These are phyloP conservation scores for Chelon auratus DNA, from an alignment of 2,797 vertebrate genomes.

Conservation along the genomic window DNA sequence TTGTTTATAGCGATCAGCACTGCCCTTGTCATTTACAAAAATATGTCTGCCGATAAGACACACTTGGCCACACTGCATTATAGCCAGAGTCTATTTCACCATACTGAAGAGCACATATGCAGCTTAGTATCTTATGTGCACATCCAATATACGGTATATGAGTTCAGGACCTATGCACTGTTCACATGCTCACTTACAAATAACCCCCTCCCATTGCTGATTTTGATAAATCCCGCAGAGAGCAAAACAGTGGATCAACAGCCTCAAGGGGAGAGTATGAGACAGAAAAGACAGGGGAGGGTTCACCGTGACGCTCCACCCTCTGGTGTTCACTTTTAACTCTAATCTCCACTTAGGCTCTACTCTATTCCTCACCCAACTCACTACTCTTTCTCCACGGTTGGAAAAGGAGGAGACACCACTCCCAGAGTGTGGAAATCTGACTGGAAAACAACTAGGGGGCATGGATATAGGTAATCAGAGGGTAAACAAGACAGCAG, in stretches of 20 bases:
- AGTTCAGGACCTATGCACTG: conserved; percentile 1
- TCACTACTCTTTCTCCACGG: conserved; percentile 45
- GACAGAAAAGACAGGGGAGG: conserved; percentile 20
- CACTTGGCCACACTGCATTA: not conserved
- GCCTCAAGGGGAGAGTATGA: conserved; percentile 34
- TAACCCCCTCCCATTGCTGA: conserved; percentile 33
- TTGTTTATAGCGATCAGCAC: not conserved
- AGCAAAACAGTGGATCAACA: conserved; percentile 52
- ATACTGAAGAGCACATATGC: not conserved
- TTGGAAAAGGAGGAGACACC: conserved; percentile 31
- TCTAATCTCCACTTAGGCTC: conserved; percentile 50
- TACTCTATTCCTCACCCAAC: conserved; percentile 42
- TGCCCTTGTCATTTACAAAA: not conserved
- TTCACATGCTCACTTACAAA: conserved; percentile 18
- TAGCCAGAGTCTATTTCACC: not conserved
- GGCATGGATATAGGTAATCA: conserved; percentile 65
- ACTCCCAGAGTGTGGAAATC: conserved; percentile 59
- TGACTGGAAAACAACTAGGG: conserved; percentile 69
- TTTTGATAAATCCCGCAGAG: conserved; percentile 46
- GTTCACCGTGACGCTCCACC: conserved; percentile 61
- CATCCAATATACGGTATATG: conserved; percentile 5
- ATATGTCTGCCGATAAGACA: not conserved
- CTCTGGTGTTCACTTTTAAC: conserved; percentile 72
- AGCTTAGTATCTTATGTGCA: conserved; percentile 2
- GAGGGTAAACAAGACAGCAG: conserved; percentile 59